Evolutionary conservation across 2,797 vertebrate genomes (phyloP).

Genomic region (Cyclura pinguis): DNA sequence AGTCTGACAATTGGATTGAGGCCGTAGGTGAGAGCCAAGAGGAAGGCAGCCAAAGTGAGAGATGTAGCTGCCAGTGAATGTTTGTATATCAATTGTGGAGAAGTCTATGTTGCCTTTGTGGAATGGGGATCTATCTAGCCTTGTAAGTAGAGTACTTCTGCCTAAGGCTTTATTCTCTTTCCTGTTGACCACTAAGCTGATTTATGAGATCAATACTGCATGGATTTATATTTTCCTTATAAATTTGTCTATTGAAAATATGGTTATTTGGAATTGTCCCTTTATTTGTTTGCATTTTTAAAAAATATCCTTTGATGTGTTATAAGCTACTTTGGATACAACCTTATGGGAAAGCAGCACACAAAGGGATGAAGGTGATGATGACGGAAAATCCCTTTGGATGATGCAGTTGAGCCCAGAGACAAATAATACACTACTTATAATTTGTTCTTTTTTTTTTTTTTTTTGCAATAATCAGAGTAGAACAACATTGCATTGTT

Average conservation of each 20-base stretch:
- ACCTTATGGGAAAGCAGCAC: background rate
- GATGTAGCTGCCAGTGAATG: background rate
- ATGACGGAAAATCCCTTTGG: background rate
- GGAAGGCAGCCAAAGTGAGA: background rate
- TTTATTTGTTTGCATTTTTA: background rate
- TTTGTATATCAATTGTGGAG: background rate
- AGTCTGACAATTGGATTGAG: too few relatives aligned
- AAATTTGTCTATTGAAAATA: background rate
- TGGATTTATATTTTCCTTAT: background rate
- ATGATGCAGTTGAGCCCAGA: background rate
- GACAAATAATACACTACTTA: too few relatives aligned
- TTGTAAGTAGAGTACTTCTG: background rate
- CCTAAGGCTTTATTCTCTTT: background rate
- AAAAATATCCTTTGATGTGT: background rate
- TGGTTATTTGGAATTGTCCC: background rate
- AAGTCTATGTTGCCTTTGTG: background rate
- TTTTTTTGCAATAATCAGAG: too few relatives aligned
- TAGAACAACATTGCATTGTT: too few relatives aligned
- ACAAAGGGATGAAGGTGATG: background rate
- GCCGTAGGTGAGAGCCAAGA: background rate
- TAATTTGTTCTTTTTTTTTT: too few relatives aligned
- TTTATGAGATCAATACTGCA: background rate
- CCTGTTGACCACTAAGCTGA: background rate
- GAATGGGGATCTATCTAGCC: background rate
- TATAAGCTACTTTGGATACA: background rate